Evolutionary conservation across 2,797 vertebrate species (phyloP).

Genomic region (Squalus acanthias): DNA sequence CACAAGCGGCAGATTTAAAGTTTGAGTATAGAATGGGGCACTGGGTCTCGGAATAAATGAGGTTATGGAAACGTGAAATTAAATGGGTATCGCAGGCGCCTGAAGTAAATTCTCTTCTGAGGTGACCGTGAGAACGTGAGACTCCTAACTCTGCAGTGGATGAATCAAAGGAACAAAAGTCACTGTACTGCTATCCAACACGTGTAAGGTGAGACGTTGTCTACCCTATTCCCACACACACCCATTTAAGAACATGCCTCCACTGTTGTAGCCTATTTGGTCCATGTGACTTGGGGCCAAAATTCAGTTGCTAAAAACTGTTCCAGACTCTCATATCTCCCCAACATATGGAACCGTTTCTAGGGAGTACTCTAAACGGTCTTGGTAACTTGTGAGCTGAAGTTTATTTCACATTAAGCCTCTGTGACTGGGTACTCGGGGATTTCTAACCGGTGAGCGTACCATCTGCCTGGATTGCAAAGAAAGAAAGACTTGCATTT

Average conservation of each 20-base stretch:
- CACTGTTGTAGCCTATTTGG: neutral
- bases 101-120: neutral
- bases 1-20: neutral
- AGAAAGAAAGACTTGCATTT: neutral
- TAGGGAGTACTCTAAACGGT: neutral
- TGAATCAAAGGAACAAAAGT: neutral
- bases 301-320: neutral
- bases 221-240: neutral
- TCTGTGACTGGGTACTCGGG: neutral
- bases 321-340: neutral
- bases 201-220: neutral
- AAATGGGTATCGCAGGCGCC: neutral
- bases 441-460: neutral
- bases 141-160: neutral
- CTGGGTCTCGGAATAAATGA: neutral
- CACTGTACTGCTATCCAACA: neutral
- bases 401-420: neutral
- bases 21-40: neutral
- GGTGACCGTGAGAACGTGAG: neutral
- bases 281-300: neutral
- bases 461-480: neutral
- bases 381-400: neutral
- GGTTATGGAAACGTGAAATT: neutral
- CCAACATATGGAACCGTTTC: neutral
- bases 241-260: neutral